Evolutionary conservation across 2,797 vertebrate genomes (phyloP).

Genomic region (Perdix hodgsoniae): DNA sequence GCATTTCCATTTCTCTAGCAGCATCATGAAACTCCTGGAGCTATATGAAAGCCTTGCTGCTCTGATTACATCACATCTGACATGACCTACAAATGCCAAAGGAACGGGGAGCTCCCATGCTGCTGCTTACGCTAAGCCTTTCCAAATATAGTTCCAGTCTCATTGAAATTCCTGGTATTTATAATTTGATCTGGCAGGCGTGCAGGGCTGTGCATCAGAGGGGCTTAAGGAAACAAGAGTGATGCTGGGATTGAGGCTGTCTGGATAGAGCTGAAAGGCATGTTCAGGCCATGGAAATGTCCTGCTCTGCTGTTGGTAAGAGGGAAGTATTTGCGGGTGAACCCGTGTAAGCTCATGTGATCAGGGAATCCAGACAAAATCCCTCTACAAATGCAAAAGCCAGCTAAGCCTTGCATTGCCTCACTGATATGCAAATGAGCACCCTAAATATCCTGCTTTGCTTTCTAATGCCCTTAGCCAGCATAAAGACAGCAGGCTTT

Average conservation of each 20-base stretch:
- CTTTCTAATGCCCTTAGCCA: constrained; percentile 60
- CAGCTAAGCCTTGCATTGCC: constrained; percentile 52
- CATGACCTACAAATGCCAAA: constrained; percentile 76
- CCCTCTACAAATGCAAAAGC: constrained; percentile 43
- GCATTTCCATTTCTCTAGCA: constrained; percentile 37
- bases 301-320: constrained; percentile 16
- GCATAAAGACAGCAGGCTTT: constrained; percentile 51
- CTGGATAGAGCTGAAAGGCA: constrained; percentile 40
- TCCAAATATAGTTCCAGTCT: constrained; percentile 77
- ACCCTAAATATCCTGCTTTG: constrained; percentile 63
- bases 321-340: constrained; percentile 15
- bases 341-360: constrained; percentile 35
- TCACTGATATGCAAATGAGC: constrained; percentile 59
- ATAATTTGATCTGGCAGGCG: constrained; percentile 75
- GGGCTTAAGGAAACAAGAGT: constrained; percentile 66
- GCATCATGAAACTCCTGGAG: constrained; percentile 42
- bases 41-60: constrained; percentile 57
- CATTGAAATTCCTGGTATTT: constrained; percentile 73
- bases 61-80: constrained; percentile 73
- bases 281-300: constrained; percentile 25
- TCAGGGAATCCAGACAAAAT: constrained; percentile 37
- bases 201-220: constrained; percentile 68
- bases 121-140: constrained; percentile 71
- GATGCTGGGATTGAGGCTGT: constrained; percentile 56
- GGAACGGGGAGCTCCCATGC: constrained; percentile 70